These are phyloP conservation scores for Oscheius sp. DNA, from an alignment of 1,140 invertebrate species.

Conservation along the genomic window DNA sequence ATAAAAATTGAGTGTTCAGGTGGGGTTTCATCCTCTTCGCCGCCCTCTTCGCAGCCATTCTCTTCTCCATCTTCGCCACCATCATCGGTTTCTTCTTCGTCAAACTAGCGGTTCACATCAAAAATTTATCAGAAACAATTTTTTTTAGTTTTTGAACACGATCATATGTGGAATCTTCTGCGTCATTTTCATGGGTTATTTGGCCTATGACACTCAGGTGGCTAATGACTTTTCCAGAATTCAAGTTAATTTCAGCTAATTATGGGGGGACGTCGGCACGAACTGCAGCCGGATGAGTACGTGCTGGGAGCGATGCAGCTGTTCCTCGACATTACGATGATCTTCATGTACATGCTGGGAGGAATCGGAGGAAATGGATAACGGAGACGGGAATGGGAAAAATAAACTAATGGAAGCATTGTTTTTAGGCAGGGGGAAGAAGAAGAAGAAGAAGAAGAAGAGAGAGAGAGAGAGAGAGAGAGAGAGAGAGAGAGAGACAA, in stretches of 20 bases:
- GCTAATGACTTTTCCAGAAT: neutral
- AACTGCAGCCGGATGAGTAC: neutral
- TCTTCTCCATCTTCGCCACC: neutral
- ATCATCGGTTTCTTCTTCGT: neutral
- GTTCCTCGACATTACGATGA: neutral
- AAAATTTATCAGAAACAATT: no score
- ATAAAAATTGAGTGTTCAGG: neutral
- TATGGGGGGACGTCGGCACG: neutral
- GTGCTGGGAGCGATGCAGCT: neutral
- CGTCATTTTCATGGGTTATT: neutral
- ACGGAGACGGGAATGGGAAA: neutral
- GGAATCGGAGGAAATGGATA: neutral
- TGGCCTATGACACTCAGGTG: neutral
- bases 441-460: no score
- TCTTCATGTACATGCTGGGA: neutral
- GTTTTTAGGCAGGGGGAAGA: no score
- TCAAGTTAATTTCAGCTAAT: neutral
- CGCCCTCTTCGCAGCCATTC: neutral
- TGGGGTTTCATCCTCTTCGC: neutral
- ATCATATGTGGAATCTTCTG: neutral
- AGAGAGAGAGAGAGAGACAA: no score
- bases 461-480: no score
- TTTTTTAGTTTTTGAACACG: no score
- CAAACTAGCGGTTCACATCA: no score
- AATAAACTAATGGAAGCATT: no score